Base-by-base conservation (phyloP, 64 coral and sea anemone genomes). In the Trachythela sp. region DNA sequence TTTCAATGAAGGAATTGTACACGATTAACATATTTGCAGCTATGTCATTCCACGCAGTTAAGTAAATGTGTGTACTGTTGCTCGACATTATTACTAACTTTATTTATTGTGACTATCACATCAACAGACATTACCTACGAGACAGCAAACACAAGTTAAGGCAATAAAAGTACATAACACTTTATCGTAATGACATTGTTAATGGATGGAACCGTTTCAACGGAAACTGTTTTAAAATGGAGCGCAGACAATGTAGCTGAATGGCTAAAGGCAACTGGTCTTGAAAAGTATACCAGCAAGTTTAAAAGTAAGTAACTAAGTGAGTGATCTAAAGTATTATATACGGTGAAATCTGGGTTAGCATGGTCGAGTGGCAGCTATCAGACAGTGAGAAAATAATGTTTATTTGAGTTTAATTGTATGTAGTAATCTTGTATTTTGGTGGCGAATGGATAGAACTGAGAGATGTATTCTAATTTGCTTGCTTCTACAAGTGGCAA, bases 251-350 rank as follows among this genome's bases (percentile, higher is more conserved):
- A 90, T 17, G 80, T 90, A 30, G 51, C 48, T 10, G 11, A 40
- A 2, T 90, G 89, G 89, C 40, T 90, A 10, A 85, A 70, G 13
- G 29, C 48, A 34, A 68, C 84, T 48, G 83, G 89, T 29, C 89
- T 85, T 60, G 40, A 83, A 85, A 90, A 90, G 24, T 90, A 90
- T 27, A 36, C 80, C 37, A 60, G 67, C 13, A 90, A 49, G 70
- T 84, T 90, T 68, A 84, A 85, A 85, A 56, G 89, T 90, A 85
- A 17, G 54, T 39, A 0, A 45, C 42, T 11, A 45, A 45, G 42
- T 45, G 11, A 11, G 42, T 6, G 11, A 45, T 11, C 42, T 45
- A 6, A 45, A 29, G 13, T 84, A 34, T 42, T 38, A 54, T 33
- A 48, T 13, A 32, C 33, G 49, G 27, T 32, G 42, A 45, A 48